Conservation (phyloP, 2,113 vertebrate genomes). For the Oryzias curvinotus region DNA sequence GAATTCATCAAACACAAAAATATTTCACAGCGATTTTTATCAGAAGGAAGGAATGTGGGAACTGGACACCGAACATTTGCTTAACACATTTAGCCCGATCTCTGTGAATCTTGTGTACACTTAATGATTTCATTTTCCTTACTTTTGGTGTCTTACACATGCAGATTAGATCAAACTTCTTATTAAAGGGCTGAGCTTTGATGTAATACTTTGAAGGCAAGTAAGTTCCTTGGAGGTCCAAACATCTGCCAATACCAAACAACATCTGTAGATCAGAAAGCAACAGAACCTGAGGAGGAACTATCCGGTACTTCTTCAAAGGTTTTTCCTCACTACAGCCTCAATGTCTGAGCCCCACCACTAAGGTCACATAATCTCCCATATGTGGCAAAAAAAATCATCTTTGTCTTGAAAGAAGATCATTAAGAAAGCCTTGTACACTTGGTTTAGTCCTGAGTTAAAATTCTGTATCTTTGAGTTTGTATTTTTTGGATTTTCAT, state of each 20-base stretch:
- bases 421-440: constrained; percentile 22
- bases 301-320: constrained; percentile 26
- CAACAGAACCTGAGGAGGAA: constrained; percentile 39
- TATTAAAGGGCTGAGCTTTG: constrained; percentile 69
- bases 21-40: constrained; percentile 48
- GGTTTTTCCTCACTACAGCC: constrained; percentile 36
- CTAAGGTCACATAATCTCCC: constrained; percentile 30
- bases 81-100: constrained; percentile 13
- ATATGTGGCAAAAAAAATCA: constrained; percentile 21
- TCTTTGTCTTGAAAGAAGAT: constrained; percentile 25
- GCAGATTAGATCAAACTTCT: constrained; percentile 29
- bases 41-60: constrained; percentile 17
- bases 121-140: neutral
- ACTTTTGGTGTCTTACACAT: constrained; percentile 14
- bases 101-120: neutral
- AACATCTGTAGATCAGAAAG: constrained; percentile 67
- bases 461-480: too few relatives aligned
- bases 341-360: constrained; percentile 31
- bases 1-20: constrained; percentile 58
- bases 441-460: constrained; percentile 18
- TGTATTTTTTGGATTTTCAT: too few relatives aligned
- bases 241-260: constrained; percentile 69
- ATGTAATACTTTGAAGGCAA: constrained; percentile 65
- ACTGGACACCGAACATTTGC: constrained; percentile 18
- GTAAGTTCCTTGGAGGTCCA: constrained; percentile 61